Percentiles rank a stretch among this genome's conserved stretches.
These are phyloP conservation scores for Cataglyphis hispanica DNA, from an alignment of 1,140 invertebrate genomes.

Conservation along the genomic window DNA sequence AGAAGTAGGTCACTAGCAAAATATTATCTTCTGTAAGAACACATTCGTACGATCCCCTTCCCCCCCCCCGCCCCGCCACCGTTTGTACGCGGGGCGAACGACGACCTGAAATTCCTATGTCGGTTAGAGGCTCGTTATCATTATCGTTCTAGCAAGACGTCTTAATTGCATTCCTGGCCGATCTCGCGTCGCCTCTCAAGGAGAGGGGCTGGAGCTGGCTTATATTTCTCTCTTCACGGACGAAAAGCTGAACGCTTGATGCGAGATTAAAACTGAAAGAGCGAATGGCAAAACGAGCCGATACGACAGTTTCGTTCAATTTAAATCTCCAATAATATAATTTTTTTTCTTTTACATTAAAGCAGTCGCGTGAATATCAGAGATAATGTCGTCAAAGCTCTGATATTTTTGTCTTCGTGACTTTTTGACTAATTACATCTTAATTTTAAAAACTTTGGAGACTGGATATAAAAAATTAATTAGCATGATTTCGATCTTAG, in stretches of 20 bases:
- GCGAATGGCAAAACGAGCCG: constrained; percentile 7
- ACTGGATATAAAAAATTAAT: constrained; percentile 11
- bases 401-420: background rate
- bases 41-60: background rate
- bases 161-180: constrained; percentile 77
- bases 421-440: constrained; percentile 12
- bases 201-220: constrained; percentile 25
- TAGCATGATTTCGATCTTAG: constrained; percentile 21
- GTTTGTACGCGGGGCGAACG: constrained; percentile 41
- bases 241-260: constrained; percentile 18
- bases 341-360: background rate
- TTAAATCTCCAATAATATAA: background rate
- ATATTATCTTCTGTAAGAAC: constrained; percentile 29
- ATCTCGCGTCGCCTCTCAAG: constrained; percentile 61
- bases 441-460: background rate
- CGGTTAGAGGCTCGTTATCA: constrained; percentile 72
- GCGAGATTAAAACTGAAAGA: background rate
- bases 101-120: constrained; percentile 56
- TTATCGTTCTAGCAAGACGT: constrained; percentile 75
- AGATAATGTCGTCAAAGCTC: background rate
- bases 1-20: background rate
- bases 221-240: constrained; percentile 40
- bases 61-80: too few relatives aligned
- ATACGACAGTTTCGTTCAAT: background rate
- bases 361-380: background rate